Base-by-base conservation (phyloP, 2,113 vertebrate species). In the Candoia aspera region DNA sequence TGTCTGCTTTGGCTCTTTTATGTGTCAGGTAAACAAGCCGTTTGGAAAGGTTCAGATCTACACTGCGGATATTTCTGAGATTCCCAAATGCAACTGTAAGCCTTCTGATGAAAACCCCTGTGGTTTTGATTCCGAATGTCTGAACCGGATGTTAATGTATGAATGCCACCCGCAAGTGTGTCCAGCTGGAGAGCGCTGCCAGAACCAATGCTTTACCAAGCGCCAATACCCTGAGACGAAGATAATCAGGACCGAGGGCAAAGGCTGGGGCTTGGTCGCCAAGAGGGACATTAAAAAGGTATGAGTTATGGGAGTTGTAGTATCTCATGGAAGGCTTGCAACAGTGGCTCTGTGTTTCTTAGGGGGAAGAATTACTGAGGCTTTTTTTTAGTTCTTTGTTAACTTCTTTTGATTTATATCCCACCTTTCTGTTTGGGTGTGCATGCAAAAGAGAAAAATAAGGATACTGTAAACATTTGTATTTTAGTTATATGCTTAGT, bases 61-160 rank as follows among this genome's bases (percentile, higher is more conserved):
- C 93, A 98, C 99, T 0, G 99, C 99, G 0, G 99, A 99, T 96
- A 97, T 99, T 55, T 98, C 98, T 0, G 99, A 99, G 97, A 99
- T 99, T 96, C 99, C 99, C 4, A 99, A 99, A 97, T 99, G 99
- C 95, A 99, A 99, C 98, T 99, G 99, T 95, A 99, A 99, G 90
- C 98, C 98, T 17, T 97, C 98, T 0, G 99, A 98, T 10, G 98
- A 99, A 91, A 97, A 98, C 89, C 99, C 99, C 0, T 99, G 99
- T 12, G 98, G 99, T 91, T 98, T 97, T 3, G 99, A 99, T 90
- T 99, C 99, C 0, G 99, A 99, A 97, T 99, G 99, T 92, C 97
- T 99, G 23, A 99, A 99, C 96, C 97, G 99, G 88, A 99, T 99
- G 99, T 96, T 99, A 92, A 98, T 99, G 98, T 99, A 99, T 19